Evolutionary conservation across 2,797 vertebrate genomes (phyloP), one percentile per base, ranked within the genome.

Genomic region (Adrianichthys oophorus): DNA sequence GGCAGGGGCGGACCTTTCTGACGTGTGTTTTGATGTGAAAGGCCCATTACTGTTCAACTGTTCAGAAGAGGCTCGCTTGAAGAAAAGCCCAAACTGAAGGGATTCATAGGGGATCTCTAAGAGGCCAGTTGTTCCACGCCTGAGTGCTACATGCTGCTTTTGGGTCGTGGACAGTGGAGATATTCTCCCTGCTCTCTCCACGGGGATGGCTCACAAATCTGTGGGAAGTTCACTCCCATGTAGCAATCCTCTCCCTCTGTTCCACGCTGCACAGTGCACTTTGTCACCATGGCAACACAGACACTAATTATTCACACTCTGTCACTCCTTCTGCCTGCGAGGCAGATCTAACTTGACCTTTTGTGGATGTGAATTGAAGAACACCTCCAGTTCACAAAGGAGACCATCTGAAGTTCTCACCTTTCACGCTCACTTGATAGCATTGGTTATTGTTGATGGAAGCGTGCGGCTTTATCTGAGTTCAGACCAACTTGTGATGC

Each of bases 271-370:
- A 84, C 62, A 37, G 72, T 85, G 85, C 83, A 87, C 85, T 85
- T 82, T 84, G 86, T 92, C 85, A 68, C 89, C 87, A 92, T 92
- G 89, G 90, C 80, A 90, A 93, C 89, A 61, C 85, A 79, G 82
- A 78, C 79, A 88, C 89, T 89, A 92, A 90, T 91, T 89, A 88
- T 90, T 90, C 89, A 85, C 80, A 79, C 82, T 70, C 81, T 82
- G 70, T 78, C 65, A 78, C 74, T 55, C 60, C 71, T 42, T 46
- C 48, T 59, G 78, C 62, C 78, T 80, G 79, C 75, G 78, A 84
- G 85, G 81, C 79, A 85, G 80, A 89, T 91, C 91, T 90, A 74
- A 84, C 82, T 90, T 92, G 92, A 92, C 91, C 92, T 92, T 90
- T 90, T 74, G 78, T 68, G 75, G 83, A 89, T 88, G 84, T 77